Evolutionary conservation across 2,888 invertebrate genomes (phyloP).

Genomic region (Panopea generosa): DNA sequence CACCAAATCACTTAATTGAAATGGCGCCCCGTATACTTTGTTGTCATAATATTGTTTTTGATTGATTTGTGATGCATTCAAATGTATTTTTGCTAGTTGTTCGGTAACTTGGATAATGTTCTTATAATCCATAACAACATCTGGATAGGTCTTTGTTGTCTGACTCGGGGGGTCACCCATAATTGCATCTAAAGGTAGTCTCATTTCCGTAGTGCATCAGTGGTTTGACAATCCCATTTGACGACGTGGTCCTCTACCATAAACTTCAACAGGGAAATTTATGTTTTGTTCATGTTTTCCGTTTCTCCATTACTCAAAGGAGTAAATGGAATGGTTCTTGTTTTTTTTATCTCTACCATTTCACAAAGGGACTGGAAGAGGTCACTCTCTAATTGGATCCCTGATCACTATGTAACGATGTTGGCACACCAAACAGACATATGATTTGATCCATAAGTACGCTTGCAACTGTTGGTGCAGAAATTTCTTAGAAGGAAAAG

Average conservation of each 20-base stretch:
- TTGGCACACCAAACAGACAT: conserved; percentile 14
- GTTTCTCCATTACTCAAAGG: conserved; percentile 7
- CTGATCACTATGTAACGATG: conserved; percentile 4
- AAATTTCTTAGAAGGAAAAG: not conserved
- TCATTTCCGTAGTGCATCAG: conserved; percentile 20
- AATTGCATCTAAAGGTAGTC: conserved; percentile 2
- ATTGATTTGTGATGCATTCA: not conserved
- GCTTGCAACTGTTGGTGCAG: conserved; percentile 8
- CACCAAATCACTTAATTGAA: not conserved
- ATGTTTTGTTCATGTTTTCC: conserved; percentile 11
- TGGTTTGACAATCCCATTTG: conserved; percentile 9
- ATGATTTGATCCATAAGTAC: conserved; percentile 12
- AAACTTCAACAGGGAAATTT: conserved; percentile 1
- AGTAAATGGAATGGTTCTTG: conserved; percentile 12
- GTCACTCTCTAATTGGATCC: conserved; percentile 10
- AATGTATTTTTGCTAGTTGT: not conserved
- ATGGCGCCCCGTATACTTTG: not conserved
- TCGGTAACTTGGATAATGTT: not conserved
- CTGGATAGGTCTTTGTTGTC: too few species aligned
- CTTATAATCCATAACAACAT: too few species aligned
- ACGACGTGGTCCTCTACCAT: conserved; percentile 5
- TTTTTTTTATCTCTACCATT: conserved; percentile 11
- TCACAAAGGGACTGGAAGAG: not conserved
- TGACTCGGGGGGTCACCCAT: not conserved
- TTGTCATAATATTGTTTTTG: conserved; percentile 13